phyloP scores from a whole-genome alignment of 92 coral and sea anemone species.

The Epizoanthus rinbou region DNA sequence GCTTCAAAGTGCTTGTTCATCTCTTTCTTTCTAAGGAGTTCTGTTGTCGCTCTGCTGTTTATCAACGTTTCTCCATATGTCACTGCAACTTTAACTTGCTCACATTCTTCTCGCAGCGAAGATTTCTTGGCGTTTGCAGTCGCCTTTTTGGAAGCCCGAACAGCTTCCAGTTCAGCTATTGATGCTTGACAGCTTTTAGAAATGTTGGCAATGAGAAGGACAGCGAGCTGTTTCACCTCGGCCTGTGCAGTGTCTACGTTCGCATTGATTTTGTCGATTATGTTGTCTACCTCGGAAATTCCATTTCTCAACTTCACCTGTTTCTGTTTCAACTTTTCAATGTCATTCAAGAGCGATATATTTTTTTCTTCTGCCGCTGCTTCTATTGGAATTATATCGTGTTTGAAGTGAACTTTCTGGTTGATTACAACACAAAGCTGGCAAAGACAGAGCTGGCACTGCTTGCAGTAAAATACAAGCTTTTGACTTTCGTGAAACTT shows the following conservation, averaged over 20 bases:
- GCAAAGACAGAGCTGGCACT: not conserved
- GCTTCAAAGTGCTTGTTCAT: too few relatives aligned
- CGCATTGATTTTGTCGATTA: not conserved
- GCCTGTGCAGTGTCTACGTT: not conserved
- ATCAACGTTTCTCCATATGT: too few relatives aligned
- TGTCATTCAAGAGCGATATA: not conserved
- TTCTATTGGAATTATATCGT: not conserved
- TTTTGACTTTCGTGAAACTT: constrained; percentile 20
- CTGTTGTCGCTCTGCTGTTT: too few relatives aligned
- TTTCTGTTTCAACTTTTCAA: not conserved
- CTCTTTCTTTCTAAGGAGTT: too few relatives aligned
- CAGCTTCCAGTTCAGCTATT: too few relatives aligned
- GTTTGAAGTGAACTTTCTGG: not conserved
- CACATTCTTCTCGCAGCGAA: too few relatives aligned
- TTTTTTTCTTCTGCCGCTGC: constrained; percentile 6
- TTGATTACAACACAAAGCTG: constrained; percentile 2
- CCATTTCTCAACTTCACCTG: not conserved
- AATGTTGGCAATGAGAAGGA: too few relatives aligned
- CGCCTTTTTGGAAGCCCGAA: too few relatives aligned
- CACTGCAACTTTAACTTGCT: too few relatives aligned
- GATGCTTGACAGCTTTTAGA: too few relatives aligned
- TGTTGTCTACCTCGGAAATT: not conserved
- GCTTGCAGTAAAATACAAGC: constrained; percentile 11
- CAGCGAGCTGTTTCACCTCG: too few relatives aligned
- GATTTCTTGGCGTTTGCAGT: too few relatives aligned